phyloP scores from a whole-genome alignment of 2,797 vertebrate species.

The Sebastes wilsoni region DNA sequence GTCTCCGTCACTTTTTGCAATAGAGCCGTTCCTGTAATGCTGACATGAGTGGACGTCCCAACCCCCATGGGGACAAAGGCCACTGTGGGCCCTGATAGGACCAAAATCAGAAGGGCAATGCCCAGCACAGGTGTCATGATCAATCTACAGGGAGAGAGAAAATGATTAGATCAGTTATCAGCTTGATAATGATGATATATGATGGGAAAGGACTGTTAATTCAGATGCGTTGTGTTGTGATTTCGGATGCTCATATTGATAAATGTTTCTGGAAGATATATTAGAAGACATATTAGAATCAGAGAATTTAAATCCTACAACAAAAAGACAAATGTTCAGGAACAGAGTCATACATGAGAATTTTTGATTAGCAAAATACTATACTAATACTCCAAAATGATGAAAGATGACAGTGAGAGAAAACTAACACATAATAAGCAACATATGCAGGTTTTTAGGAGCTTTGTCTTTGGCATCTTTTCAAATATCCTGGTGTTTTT shows the following conservation, averaged over 20 bases:
- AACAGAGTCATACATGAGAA: background rate
- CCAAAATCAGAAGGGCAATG: conserved; percentile 43
- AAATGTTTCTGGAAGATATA: background rate
- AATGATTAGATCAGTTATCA: background rate
- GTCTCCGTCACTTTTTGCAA: conserved; percentile 72
- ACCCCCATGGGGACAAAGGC: conserved; percentile 72
- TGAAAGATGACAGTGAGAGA: background rate
- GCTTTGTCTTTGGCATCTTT: no score
- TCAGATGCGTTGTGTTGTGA: background rate
- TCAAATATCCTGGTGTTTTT: no score
- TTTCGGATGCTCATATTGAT: background rate
- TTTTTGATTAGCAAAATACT: background rate
- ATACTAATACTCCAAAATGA: background rate
- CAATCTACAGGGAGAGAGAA: conserved; percentile 3
- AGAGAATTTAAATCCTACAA: background rate
- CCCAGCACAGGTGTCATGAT: conserved; percentile 44
- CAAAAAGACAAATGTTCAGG: background rate
- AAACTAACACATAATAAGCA: no score
- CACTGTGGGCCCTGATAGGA: conserved; percentile 20
- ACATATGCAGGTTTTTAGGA: no score
- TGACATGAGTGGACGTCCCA: conserved; percentile 64
- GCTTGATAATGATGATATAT: background rate
- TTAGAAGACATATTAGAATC: background rate
- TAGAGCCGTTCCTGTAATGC: conserved; percentile 71
- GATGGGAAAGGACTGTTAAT: background rate